Base-by-base conservation (phyloP, 2,888 invertebrate genomes). In the Andrena bucephala region DNA sequence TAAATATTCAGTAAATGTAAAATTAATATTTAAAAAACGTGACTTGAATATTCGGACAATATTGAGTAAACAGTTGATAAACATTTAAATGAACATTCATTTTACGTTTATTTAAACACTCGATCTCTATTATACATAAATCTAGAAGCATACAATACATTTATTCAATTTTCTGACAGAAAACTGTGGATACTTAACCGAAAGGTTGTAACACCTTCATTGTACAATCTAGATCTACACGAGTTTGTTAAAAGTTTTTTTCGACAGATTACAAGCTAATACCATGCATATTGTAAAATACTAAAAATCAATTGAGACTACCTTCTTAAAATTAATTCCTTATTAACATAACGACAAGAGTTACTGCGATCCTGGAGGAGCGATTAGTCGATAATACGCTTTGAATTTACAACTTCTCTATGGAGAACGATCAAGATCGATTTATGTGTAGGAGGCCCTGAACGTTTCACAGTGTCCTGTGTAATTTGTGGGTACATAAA, bases 401-500 rank as follows among this genome's bases (percentile, higher is more conserved):
- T 20, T 10, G 57, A 62, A 75, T 81, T 86, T 81, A 76, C 57
- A 66, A 68, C 81, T 54, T 36, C 59, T 59, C 59, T 29, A 20
- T 29, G 52, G 73, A 76, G 54, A 68, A 48, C 67, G 63, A 62
- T 57, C 50, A 13, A 70, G 36, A 27, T 73, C 85, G 81, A 85
- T 86, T 86, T 86, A 86, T 73, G 81, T 68, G 73, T 57, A 77
- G 33, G 31, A 33, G 62, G 60, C 29, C 20, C 59, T 52, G 69
- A 80, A 70, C 67, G 50, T 82, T 70, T 68, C 76, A 52, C 60
- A 29, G 66, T 42, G 77, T 70, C 36, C 71, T 48, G 66, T 54
- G 77, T 87, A 86, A 86, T 86, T 86, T 87, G 86, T 87, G 59
- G 86, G 63, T 75, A 77, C 85, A 86, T 86, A 85, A 87, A 86